A percentile compares a stretch with the other conserved stretches of the same genome.
phyloP scores from a whole-genome alignment of 2,113 vertebrate genomes.

The Caretta caretta region DNA sequence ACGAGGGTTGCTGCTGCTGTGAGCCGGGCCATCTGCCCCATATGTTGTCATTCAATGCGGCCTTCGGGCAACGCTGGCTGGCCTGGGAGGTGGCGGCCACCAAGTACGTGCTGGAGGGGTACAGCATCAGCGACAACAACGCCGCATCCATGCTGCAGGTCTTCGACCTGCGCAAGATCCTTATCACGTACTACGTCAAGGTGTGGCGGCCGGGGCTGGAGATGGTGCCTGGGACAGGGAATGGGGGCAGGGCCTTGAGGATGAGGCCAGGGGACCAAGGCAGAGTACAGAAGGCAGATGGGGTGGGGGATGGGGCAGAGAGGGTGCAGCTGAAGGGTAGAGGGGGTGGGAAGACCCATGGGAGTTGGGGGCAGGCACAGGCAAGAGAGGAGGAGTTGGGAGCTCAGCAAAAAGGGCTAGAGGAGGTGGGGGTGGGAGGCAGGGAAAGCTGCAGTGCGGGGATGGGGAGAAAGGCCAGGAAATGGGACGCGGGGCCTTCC shows the following conservation, averaged over 20 bases:
- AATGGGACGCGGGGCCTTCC: background rate
- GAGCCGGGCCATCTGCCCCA: slow-evolving; percentile 91
- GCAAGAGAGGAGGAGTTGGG: too few species aligned
- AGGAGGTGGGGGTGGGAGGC: background rate
- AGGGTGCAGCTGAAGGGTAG: background rate
- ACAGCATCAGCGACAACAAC: slow-evolving; percentile 95
- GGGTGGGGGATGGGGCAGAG: too few species aligned
- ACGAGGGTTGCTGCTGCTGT: slow-evolving; percentile 94
- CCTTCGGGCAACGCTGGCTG: slow-evolving; percentile 94
- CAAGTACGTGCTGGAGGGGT: slow-evolving; percentile 93
- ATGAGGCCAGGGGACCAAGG: background rate
- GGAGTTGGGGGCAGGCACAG: too few species aligned
- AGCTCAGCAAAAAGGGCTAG: too few species aligned
- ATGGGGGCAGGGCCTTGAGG: background rate
- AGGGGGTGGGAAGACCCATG: background rate
- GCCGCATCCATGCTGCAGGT: slow-evolving; percentile 94
- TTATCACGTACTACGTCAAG: slow-evolving; percentile 95
- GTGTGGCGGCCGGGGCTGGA: slow-evolving; percentile 21
- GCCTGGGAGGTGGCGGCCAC: slow-evolving; percentile 94
- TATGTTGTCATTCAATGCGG: slow-evolving; percentile 91
- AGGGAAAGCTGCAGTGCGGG: background rate
- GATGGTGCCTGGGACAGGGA: background rate
- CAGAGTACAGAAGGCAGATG: too few species aligned
- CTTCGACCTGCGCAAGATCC: slow-evolving; percentile 92
- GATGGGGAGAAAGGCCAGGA: background rate